These are phyloP conservation scores for Tonatia bakeri DNA, from an alignment of 2,113 vertebrate genomes.

Conservation along the genomic window DNA sequence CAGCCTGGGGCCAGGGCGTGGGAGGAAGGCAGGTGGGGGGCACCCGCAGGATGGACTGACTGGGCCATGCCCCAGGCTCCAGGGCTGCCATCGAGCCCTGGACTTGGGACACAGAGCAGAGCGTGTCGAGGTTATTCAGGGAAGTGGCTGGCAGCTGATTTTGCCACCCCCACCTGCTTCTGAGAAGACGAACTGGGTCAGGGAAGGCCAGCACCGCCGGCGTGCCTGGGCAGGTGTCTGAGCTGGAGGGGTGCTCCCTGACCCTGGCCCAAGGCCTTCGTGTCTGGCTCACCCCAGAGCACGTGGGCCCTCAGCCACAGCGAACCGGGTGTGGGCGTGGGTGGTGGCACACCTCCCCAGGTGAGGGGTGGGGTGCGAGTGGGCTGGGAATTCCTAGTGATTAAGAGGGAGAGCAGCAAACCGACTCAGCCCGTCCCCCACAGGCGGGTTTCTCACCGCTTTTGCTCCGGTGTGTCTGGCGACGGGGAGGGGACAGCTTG, in stretches of 20 bases:
- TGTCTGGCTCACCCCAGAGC: not conserved
- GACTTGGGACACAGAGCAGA: not conserved
- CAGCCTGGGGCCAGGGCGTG: fast-evolving
- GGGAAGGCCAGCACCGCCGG: not conserved
- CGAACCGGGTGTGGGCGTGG: fast-evolving
- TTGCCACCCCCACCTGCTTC: not conserved
- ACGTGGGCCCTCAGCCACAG: not conserved
- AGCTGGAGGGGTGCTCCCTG: fast-evolving
- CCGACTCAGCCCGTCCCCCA: fast-evolving
- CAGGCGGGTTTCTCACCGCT: fast-evolving
- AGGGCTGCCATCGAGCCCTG: not conserved
- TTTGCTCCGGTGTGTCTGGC: fast-evolving
- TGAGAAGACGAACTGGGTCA: not conserved
- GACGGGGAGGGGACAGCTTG: fast-evolving
- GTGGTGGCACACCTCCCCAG: not conserved
- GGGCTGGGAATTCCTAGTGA: not conserved
- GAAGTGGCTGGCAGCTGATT: not conserved
- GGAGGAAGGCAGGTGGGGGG: not conserved
- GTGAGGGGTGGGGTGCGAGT: not conserved
- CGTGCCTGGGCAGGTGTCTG: fast-evolving
- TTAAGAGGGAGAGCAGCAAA: not conserved
- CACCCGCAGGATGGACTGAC: not conserved
- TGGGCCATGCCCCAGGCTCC: not conserved
- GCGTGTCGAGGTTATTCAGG: not conserved
- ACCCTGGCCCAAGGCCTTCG: not conserved